Conservation (phyloP, 2,888 invertebrate genomes). For the Galerucella pusilla region DNA sequence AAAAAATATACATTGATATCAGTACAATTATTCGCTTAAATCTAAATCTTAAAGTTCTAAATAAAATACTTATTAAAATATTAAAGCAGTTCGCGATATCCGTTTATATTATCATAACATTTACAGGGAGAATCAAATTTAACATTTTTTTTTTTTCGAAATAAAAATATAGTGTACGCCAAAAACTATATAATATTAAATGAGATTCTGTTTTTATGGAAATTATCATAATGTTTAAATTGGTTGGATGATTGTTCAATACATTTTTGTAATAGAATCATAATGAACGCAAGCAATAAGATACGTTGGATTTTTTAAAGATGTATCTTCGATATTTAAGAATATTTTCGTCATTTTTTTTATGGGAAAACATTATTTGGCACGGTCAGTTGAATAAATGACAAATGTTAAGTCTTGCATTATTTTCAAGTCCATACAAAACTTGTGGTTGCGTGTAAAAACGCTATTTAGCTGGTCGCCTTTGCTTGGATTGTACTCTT, state of each 20-base stretch:
- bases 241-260: not conserved
- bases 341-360: not conserved
- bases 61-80: slow-evolving; percentile 35
- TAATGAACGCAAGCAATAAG: too few relatives aligned
- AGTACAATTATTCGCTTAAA: slow-evolving; percentile 41
- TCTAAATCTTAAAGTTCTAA: slow-evolving; percentile 11
- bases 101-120: slow-evolving; percentile 14
- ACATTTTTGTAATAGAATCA: not conserved
- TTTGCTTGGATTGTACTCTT: too few relatives aligned
- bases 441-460: too few relatives aligned
- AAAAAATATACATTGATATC: slow-evolving; percentile 38
- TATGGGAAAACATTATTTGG: not conserved
- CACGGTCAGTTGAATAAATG: not conserved
- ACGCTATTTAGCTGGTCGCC: too few relatives aligned
- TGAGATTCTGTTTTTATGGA: not conserved
- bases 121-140: slow-evolving; percentile 19
- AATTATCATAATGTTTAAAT: not conserved
- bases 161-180: not conserved
- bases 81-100: slow-evolving; percentile 39
- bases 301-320: not conserved
- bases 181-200: not conserved
- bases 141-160: not conserved
- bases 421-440: too few relatives aligned
- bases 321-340: not conserved
- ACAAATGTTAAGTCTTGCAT: too few relatives aligned